phyloP scores from a whole-genome alignment of 2,797 vertebrate genomes.

The Philypnodon macrostomus region DNA sequence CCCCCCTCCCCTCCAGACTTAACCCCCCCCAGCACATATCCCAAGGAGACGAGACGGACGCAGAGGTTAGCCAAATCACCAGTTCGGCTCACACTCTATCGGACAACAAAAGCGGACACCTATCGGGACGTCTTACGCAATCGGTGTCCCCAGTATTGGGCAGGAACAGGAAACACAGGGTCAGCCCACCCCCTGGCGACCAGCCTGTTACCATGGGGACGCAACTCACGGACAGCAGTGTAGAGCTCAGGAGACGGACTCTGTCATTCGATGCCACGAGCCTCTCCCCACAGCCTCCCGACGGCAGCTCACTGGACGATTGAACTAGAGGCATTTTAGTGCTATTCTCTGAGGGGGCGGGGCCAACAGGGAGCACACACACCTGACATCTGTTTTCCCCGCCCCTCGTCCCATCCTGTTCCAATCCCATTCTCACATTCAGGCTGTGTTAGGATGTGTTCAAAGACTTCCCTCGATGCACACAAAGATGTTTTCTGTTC shows the following conservation, averaged over 20 bases:
- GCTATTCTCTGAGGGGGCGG: slow-evolving; percentile 58
- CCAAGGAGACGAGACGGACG: slow-evolving; percentile 71
- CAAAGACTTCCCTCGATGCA: slow-evolving; percentile 43
- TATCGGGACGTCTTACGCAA: slow-evolving; percentile 60
- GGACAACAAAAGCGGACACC: slow-evolving; percentile 64
- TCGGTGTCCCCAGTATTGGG: slow-evolving; percentile 75
- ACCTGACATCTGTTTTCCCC: slow-evolving; percentile 27
- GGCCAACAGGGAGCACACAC: slow-evolving; percentile 40
- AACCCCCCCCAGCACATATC: slow-evolving; percentile 13
- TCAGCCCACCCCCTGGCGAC: slow-evolving; percentile 85
- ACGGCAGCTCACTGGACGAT: slow-evolving; percentile 69
- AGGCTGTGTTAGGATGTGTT: slow-evolving; percentile 41
- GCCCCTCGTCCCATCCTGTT: slow-evolving; percentile 18
- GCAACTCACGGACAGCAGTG: slow-evolving; percentile 76
- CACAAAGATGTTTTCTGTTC: slow-evolving; percentile 47
- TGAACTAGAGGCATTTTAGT: slow-evolving; percentile 29
- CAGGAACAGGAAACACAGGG: slow-evolving; percentile 86
- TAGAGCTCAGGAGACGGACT: slow-evolving; percentile 83
- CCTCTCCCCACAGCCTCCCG: slow-evolving; percentile 78
- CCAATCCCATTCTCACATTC: slow-evolving; percentile 40
- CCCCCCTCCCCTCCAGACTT: slow-evolving; percentile 2
- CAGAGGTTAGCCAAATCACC: slow-evolving; percentile 84
- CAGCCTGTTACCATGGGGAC: slow-evolving; percentile 61
- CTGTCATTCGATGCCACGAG: slow-evolving; percentile 84
- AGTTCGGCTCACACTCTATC: slow-evolving; percentile 56